phyloP scores from a whole-genome alignment of 2,888 invertebrate genomes.

The Ophonus ardosiacus region DNA sequence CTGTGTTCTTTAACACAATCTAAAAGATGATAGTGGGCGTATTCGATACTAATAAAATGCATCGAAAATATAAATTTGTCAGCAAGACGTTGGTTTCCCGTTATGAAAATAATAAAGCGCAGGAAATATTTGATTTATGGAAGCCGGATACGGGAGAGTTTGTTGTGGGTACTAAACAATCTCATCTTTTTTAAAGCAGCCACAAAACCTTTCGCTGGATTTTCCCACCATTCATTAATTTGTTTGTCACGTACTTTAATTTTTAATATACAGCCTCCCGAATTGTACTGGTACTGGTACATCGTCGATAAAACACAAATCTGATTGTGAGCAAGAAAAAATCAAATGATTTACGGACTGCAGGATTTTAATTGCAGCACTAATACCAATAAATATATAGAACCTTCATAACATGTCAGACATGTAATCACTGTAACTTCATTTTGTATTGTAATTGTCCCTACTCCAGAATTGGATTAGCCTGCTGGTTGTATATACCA shows the following conservation, averaged over 20 bases:
- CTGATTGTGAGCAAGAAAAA: background rate
- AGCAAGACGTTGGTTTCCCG: constrained; percentile 38
- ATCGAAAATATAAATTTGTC: constrained; percentile 49
- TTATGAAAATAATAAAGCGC: constrained; percentile 40
- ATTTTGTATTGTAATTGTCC: no score
- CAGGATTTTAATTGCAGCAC: background rate
- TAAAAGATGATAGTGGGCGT: background rate
- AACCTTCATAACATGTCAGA: background rate
- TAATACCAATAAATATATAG: background rate
- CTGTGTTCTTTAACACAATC: background rate
- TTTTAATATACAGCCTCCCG: constrained; percentile 25
- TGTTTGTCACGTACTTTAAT: constrained; percentile 39
- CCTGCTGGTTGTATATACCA: no score
- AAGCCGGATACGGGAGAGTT: constrained; percentile 20
- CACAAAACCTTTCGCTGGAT: background rate
- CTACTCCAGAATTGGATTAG: no score
- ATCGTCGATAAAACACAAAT: constrained; percentile 2
- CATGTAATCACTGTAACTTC: no score
- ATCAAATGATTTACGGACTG: background rate
- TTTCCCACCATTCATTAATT: constrained; percentile 40
- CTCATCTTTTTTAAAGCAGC: constrained; percentile 30
- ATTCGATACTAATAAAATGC: constrained; percentile 24
- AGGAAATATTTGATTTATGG: constrained; percentile 45
- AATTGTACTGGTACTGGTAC: background rate
- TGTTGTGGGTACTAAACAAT: constrained; percentile 37